Evolutionary conservation across 2,888 invertebrate genomes (phyloP), one percentile per base, ranked within the genome.

Genomic region (Calliopum simillimum): DNA sequence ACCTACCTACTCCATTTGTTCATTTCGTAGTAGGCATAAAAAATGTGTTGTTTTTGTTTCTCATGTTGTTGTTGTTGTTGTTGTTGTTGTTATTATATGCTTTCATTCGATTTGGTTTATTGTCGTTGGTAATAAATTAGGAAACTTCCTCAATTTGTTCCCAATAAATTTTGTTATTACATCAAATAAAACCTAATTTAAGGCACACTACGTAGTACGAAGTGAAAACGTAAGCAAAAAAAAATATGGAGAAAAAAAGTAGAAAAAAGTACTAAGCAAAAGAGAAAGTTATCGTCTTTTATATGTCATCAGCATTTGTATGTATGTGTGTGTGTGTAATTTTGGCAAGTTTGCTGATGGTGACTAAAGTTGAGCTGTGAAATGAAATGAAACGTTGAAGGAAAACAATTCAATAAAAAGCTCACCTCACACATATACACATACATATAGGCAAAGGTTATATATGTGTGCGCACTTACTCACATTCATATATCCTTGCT

Each of bases 131-230:
- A 74, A 76, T 74, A 76, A 74, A 76, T 76, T 73, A 71, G 51
- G 66, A 51, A 74, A 74, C 73, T 73, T 74, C 72, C 72, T 62
- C 72, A 74, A 76, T 74, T 76, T 76, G 69, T 72, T 74, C 69
- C 64, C 72, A 76, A 76, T 76, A 76, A 76, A 74, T 74, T 71
- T 72, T 71, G 51, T 72, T 74, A 73, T 73, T 74, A 70, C 71
- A 74, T 71, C 69, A 71, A 71, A 72, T 70, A 72, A 73, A 74
- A 73, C 70, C 70, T 70, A 73, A 73, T 74, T 75, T 71, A 68
- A 69, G 19, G 11, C 53, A 33, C 41, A n/a, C 33, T 33, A 14
- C 33, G 33, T 33, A 2, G 19, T 21, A 44, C 12, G 21, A n/a
- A 51, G 51, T 19, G 16, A 14, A 53, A 53, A 23, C 21, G 21